These are phyloP conservation scores for Grus americana DNA, from an alignment of 2,113 vertebrate species.

Conservation along the genomic window DNA sequence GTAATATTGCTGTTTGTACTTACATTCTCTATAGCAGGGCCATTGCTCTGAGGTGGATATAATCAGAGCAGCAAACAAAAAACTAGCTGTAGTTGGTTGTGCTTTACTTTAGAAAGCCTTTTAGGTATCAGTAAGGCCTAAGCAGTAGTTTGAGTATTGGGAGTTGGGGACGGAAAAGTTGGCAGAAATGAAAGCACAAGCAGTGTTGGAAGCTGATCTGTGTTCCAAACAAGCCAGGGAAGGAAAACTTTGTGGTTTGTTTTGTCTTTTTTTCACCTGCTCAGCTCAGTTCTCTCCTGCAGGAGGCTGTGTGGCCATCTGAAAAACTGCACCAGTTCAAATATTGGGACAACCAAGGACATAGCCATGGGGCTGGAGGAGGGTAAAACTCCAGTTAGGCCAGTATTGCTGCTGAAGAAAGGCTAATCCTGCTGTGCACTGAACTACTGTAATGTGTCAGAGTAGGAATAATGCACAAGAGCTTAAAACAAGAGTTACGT, in stretches of 20 bases:
- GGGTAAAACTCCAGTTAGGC: background rate
- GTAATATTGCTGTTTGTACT: background rate
- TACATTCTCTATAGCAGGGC: background rate
- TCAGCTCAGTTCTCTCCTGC: background rate
- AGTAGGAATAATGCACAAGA: background rate
- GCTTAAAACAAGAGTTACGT: background rate
- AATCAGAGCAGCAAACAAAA: background rate
- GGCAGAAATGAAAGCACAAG: background rate
- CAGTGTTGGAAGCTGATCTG: background rate
- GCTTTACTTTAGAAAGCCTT: background rate
- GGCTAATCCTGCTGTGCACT: accelerated
- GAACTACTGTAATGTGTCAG: background rate
- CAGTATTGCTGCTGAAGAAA: background rate
- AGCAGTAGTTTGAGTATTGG: background rate
- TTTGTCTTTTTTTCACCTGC: background rate
- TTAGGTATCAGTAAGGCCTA: background rate
- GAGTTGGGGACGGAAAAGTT: background rate
- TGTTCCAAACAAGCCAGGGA: background rate
- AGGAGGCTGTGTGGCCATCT: background rate
- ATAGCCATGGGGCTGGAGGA: background rate
- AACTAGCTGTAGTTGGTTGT: background rate
- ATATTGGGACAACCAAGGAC: background rate
- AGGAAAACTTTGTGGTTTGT: background rate
- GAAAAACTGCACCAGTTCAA: background rate
- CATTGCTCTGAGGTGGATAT: background rate